Conservation (phyloP, 2,113 vertebrate species). For the Peucedramus taeniatus region DNA sequence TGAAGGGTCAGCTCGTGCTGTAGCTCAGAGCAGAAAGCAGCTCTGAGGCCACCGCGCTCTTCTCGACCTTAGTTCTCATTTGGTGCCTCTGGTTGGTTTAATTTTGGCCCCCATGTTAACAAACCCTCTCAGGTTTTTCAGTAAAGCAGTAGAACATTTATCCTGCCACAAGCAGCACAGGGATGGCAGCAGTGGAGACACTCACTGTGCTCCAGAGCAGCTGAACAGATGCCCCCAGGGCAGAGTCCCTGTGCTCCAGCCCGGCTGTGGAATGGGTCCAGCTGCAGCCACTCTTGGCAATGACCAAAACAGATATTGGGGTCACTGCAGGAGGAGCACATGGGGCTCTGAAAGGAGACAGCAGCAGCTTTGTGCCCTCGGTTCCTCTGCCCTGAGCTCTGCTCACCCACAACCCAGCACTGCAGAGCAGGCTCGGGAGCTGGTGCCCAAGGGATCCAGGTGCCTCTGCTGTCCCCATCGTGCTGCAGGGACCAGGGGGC, state of each 20-base stretch:
- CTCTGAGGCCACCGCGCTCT: accelerated
- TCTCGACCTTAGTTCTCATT: background rate
- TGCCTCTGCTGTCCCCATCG: background rate
- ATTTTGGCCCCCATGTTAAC: background rate
- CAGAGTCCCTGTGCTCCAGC: background rate
- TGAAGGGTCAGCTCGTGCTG: background rate
- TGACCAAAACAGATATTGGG: background rate
- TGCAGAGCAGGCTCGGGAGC: accelerated
- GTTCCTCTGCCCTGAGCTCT: background rate
- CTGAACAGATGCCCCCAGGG: background rate
- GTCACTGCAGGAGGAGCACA: accelerated
- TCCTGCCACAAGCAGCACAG: background rate
- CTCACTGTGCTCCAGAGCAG: background rate
- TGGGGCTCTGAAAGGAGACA: background rate
- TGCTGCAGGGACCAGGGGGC: background rate
- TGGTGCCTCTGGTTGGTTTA: accelerated
- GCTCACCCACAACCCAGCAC: background rate
- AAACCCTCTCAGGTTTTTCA: background rate
- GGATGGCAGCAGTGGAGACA: background rate
- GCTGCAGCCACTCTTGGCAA: background rate
- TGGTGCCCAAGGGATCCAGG: background rate
- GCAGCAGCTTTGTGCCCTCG: background rate
- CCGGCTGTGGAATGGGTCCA: background rate
- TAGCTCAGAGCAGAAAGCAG: accelerated
- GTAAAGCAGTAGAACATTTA: background rate